Evolutionary conservation across 2,797 vertebrate species (phyloP).

Genomic region (Alauda arvensis): DNA sequence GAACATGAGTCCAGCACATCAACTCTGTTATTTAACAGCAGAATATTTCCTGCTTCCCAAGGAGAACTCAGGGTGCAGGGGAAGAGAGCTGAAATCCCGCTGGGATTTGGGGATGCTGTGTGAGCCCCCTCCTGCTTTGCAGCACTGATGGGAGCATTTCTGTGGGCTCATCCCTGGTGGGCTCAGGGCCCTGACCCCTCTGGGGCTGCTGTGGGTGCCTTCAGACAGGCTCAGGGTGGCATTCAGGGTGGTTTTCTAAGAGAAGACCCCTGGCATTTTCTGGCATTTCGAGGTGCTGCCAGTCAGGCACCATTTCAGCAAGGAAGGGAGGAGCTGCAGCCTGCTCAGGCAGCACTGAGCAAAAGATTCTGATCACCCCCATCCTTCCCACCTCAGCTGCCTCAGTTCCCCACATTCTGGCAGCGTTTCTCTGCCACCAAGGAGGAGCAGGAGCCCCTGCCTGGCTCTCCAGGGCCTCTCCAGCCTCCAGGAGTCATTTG

Average conservation of each 20-base stretch:
- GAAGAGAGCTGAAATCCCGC: not conserved
- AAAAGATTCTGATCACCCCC: not conserved
- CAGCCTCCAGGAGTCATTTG: not conserved
- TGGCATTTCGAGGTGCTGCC: not conserved
- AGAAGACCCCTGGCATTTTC: not conserved
- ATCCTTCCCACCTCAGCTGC: not conserved
- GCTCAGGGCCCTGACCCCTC: accelerated
- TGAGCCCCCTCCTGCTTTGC: not conserved
- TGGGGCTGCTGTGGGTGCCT: not conserved
- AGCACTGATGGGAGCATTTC: not conserved
- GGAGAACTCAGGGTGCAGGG: accelerated
- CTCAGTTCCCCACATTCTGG: not conserved
- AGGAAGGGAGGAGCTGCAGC: not conserved
- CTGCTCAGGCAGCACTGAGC: not conserved
- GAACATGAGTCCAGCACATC: not conserved
- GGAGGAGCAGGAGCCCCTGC: not conserved
- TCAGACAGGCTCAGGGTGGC: not conserved
- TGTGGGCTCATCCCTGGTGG: accelerated
- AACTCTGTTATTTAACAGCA: not conserved
- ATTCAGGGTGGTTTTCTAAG: not conserved
- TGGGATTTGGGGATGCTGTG: not conserved
- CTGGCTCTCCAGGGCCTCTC: not conserved
- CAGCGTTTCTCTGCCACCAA: accelerated
- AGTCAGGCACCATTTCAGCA: not conserved
- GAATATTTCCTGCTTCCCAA: accelerated